Evolutionary conservation across 2,113 vertebrate species (phyloP).

Genomic region (Alaudala cheleensis): DNA sequence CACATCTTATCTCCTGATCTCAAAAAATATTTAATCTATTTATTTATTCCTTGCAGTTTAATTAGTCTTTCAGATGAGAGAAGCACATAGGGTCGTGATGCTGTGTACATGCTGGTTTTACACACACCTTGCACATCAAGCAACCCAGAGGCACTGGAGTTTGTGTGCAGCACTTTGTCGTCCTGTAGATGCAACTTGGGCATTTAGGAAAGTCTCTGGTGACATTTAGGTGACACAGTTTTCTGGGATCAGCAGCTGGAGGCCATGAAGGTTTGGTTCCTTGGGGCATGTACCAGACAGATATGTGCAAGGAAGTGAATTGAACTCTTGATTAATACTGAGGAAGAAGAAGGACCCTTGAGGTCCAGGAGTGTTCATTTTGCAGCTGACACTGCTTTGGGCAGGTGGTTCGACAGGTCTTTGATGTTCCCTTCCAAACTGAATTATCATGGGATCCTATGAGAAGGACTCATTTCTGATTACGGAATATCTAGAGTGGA

Average conservation of each 20-base stretch:
- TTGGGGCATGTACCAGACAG: not conserved
- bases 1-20: not conserved
- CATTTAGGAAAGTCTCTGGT: not conserved
- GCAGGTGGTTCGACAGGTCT: not conserved
- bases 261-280: not conserved
- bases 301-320: not conserved
- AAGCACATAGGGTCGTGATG: not conserved
- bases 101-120: rapidly evolving
- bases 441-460: not conserved
- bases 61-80: not conserved
- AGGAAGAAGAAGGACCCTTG: not conserved
- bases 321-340: not conserved
- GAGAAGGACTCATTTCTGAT: not conserved
- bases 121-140: rapidly evolving
- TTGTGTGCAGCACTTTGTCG: not conserved
- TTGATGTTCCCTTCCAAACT: not conserved
- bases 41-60: not conserved
- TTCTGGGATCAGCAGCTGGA: not conserved
- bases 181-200: not conserved
- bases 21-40: not conserved
- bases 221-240: not conserved
- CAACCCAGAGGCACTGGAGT: not conserved
- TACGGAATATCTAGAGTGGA: not conserved
- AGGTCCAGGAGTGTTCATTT: not conserved
- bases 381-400: not conserved